These are phyloP conservation scores for Rhorus exstirpatorius DNA, from an alignment of 2,888 invertebrate genomes.

Conservation along the genomic window DNA sequence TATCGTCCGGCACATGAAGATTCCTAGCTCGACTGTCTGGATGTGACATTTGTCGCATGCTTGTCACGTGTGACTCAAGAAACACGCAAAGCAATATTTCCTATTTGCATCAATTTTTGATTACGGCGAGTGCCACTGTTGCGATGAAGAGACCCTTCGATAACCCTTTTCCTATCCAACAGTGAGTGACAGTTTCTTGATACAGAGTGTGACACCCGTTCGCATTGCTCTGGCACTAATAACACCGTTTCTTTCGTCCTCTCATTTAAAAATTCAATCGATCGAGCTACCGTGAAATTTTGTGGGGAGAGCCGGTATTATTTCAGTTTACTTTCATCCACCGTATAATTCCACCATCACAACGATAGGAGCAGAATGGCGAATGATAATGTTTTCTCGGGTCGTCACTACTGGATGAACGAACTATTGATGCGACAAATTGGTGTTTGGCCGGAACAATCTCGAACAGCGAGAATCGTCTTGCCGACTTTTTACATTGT, in stretches of 20 bases:
- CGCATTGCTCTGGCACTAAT: neutral
- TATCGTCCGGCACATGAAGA: neutral
- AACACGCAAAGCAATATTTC: neutral
- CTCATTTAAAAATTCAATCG: neutral
- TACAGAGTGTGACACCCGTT: neutral
- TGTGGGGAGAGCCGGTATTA: neutral
- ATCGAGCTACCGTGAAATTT: neutral
- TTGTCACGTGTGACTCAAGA: neutral
- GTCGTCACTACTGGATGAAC: neutral
- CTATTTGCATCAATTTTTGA: neutral
- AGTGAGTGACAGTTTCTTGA: too few relatives aligned
- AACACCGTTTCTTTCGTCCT: neutral
- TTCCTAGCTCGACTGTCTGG: neutral
- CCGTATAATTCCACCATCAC: neutral
- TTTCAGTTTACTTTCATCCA: neutral
- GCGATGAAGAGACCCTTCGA: neutral
- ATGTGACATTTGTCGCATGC: neutral
- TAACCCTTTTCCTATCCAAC: neutral
- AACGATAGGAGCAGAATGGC: too few relatives aligned
- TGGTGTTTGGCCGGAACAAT: slow-evolving; percentile 58
- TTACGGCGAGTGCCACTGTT: neutral
- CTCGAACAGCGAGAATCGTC: neutral
- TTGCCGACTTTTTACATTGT: slow-evolving; percentile 1
- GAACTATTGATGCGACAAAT: neutral
- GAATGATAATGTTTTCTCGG: neutral